These are phyloP conservation scores for Tachysurus vachellii DNA, from an alignment of 2,113 vertebrate genomes.

Conservation along the genomic window DNA sequence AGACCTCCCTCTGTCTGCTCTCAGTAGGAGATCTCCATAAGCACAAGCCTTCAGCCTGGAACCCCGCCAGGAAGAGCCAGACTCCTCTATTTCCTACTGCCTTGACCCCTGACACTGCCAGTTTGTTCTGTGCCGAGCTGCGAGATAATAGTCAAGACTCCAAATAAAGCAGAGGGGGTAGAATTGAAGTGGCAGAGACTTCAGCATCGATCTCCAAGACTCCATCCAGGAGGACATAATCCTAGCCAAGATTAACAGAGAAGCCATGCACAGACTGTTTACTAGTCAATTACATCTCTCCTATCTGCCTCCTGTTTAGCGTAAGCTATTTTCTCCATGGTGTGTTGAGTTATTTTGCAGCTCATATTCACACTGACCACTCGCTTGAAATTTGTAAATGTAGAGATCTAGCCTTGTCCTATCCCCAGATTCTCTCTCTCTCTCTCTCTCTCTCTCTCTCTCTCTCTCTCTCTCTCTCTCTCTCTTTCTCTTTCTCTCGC, in stretches of 20 bases:
- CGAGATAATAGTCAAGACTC: conserved; percentile 69
- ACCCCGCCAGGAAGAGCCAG: conserved; percentile 67
- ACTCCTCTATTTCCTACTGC: conserved; percentile 57
- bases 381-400: conserved; percentile 71
- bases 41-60: conserved; percentile 67
- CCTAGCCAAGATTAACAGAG: conserved; percentile 60
- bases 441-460: conserved; percentile 39
- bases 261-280: conserved; percentile 64
- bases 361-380: conserved; percentile 71
- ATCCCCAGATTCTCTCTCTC: conserved; percentile 37
- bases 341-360: conserved; percentile 68
- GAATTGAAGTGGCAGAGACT: conserved; percentile 79
- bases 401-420: conserved; percentile 68
- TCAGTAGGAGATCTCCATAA: conserved; percentile 70
- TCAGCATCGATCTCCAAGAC: conserved; percentile 76
- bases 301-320: conserved; percentile 66
- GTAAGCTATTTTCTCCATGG: conserved; percentile 67
- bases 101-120: conserved; percentile 70
- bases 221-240: conserved; percentile 56
- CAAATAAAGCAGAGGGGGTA: conserved; percentile 63
- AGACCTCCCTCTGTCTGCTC: conserved; percentile 76
- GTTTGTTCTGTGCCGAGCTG: conserved; percentile 65
- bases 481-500: conserved; percentile 44
- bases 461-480: conserved; percentile 43
- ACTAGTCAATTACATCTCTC: conserved; percentile 71